Conservation (phyloP, 2,797 vertebrate species). For the Thamnophis elegans region DNA sequence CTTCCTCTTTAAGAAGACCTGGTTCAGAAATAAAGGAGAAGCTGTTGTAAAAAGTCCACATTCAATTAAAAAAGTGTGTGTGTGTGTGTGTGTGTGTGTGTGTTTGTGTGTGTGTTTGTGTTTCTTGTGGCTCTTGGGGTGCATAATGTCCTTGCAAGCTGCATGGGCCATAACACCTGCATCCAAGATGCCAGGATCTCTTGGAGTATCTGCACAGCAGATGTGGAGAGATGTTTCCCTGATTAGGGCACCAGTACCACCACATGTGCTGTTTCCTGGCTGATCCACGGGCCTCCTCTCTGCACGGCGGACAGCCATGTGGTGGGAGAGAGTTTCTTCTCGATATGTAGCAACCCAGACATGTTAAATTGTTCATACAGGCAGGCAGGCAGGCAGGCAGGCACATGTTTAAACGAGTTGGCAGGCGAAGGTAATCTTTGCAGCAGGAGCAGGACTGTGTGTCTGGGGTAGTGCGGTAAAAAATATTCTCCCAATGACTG, state of each 20-base stretch:
- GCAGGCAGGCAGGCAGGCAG: slow-evolving; percentile 11
- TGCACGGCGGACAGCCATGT: not conserved
- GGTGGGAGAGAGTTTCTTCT: not conserved
- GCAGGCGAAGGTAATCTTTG: slow-evolving; percentile 9
- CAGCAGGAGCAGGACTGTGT: not conserved
- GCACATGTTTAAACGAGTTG: slow-evolving; percentile 28
- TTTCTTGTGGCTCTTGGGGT: not conserved
- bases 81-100: not conserved
- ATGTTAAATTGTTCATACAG: slow-evolving; percentile 23
- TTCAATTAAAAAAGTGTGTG: too few species aligned
- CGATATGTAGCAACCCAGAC: slow-evolving; percentile 23
- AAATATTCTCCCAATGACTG: not conserved
- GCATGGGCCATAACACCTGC: not conserved
- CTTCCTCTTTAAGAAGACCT: not conserved
- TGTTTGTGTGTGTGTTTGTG: too few species aligned
- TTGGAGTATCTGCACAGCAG: not conserved
- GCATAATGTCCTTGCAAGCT: not conserved
- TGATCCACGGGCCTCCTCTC: not conserved
- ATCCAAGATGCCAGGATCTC: not conserved
- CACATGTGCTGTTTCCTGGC: not conserved
- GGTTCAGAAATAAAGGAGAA: not conserved
- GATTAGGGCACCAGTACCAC: not conserved
- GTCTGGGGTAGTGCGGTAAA: not conserved
- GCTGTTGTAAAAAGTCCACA: not conserved
- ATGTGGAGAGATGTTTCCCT: not conserved